phyloP scores from a whole-genome alignment of 2,797 vertebrate genomes.

The Kryptopterus vitreolus region DNA sequence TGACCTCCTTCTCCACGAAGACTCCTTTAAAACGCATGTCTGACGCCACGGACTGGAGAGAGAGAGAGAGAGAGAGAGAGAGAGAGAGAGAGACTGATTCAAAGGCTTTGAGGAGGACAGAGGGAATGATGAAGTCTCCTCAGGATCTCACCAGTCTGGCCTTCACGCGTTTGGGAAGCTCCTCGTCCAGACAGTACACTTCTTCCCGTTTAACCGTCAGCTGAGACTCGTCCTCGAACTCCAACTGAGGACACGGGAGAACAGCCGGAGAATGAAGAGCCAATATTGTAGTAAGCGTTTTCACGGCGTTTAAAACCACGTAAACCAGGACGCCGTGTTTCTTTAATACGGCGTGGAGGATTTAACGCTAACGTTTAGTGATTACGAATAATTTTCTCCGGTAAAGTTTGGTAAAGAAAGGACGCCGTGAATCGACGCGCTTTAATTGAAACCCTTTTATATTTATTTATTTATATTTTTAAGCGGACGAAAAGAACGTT shows the following conservation, averaged over 20 bases:
- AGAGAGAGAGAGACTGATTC: not conserved
- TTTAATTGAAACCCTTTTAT: no score
- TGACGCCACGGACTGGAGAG: conserved; percentile 88
- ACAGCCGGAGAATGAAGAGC: no score
- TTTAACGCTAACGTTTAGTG: no score
- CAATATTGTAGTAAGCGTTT: no score
- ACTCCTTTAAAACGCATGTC: conserved; percentile 97
- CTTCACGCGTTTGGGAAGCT: conserved; percentile 94
- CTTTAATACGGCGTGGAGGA: no score
- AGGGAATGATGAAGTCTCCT: not conserved
- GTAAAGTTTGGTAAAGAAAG: no score
- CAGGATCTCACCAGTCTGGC: conserved; percentile 82
- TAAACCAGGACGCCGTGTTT: no score
- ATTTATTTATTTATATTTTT: no score
- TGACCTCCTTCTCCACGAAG: conserved; percentile 88
- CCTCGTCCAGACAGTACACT: conserved; percentile 91
- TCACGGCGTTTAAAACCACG: no score
- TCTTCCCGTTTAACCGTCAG: conserved; percentile 90
- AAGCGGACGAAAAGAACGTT: no score
- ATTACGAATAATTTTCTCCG: no score
- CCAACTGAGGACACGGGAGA: conserved; percentile 79
- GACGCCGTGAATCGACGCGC: no score
- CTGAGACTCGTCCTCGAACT: conserved; percentile 95
- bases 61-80: not conserved
- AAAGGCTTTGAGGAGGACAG: not conserved